A percentile compares a stretch with the other conserved stretches of the same genome.
Conservation (phyloP, 2,888 invertebrate genomes). For the Drosophila meridiana region DNA sequence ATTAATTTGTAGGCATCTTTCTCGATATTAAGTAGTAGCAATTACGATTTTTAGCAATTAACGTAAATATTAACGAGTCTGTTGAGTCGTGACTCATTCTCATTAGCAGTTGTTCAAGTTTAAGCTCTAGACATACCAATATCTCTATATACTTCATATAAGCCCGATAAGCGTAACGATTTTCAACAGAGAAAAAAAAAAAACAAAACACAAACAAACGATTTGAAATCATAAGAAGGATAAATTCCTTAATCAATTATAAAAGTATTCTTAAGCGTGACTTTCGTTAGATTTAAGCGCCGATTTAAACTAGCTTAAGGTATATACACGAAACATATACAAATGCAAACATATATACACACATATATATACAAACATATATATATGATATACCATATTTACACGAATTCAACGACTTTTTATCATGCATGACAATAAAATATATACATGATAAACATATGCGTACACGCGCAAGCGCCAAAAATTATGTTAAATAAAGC, state of each 20-base stretch:
- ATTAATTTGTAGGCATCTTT: slow-evolving; percentile 73
- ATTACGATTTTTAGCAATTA: slow-evolving; percentile 80
- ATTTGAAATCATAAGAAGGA: slow-evolving; percentile 46
- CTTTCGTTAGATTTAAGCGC: slow-evolving; percentile 68
- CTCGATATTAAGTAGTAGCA: slow-evolving; percentile 76
- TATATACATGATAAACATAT: slow-evolving; percentile 72
- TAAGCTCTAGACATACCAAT: slow-evolving; percentile 76
- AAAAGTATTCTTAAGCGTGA: slow-evolving; percentile 68
- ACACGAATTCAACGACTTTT: slow-evolving; percentile 60
- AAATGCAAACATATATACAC: slow-evolving; percentile 41
- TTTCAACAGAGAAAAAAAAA: slow-evolving; percentile 24
- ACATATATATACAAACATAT: slow-evolving; percentile 29
- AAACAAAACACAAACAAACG: slow-evolving; percentile 33
- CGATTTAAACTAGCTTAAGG: slow-evolving; percentile 39
- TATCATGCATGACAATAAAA: slow-evolving; percentile 81
- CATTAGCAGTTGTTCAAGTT: slow-evolving; percentile 80
- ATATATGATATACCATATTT: slow-evolving; percentile 51
- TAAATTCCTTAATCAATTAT: slow-evolving; percentile 39
- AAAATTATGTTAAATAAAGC: slow-evolving; percentile 73
- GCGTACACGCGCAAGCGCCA: slow-evolving; percentile 66
- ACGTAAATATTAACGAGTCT: slow-evolving; percentile 78
- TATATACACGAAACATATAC: slow-evolving; percentile 34
- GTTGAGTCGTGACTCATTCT: slow-evolving; percentile 78
- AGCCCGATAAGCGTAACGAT: slow-evolving; percentile 63
- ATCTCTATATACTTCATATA: slow-evolving; percentile 37